Percentiles rank a stretch among this genome's conserved stretches.
phyloP scores from a whole-genome alignment of 2,797 vertebrate species.

The Lophius americanus region DNA sequence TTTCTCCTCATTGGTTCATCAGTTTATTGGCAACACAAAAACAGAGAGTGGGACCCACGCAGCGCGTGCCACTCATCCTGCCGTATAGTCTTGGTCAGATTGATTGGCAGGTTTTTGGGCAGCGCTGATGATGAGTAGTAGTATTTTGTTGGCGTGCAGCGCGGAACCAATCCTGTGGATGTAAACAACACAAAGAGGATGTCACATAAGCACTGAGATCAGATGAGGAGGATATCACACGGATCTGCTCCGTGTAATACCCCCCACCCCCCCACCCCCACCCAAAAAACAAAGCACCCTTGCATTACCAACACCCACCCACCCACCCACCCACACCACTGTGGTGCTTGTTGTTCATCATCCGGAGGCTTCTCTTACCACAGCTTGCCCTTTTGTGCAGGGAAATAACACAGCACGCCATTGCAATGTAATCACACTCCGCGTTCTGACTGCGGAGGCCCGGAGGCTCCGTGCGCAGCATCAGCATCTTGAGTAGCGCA shows the following conservation, averaged over 20 bases:
- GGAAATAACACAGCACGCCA: conserved; percentile 42
- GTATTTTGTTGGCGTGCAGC: conserved; percentile 91
- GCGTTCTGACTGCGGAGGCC: conserved; percentile 63
- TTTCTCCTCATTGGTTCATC: conserved; percentile 16
- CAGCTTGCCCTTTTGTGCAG: conserved; percentile 50
- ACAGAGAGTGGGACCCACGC: conserved; percentile 82
- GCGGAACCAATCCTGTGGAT: conserved; percentile 87
- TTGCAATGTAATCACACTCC: conserved; percentile 53
- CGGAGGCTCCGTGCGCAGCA: conserved; percentile 66
- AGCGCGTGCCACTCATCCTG: conserved; percentile 95
- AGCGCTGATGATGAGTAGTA: conserved; percentile 92
- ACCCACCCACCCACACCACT: conserved; percentile 63
- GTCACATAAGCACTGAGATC: conserved; percentile 49
- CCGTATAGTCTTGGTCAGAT: conserved; percentile 91
- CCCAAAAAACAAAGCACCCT: conserved; percentile 25
- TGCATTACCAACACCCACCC: conserved; percentile 39
- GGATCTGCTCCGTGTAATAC: conserved; percentile 28
- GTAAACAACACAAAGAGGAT: conserved; percentile 69
- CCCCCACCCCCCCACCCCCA: conserved; percentile 24
- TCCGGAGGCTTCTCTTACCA: conserved; percentile 60
- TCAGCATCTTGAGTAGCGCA: conserved; percentile 83
- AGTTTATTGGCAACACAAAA: neutral
- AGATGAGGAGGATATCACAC: conserved; percentile 56
- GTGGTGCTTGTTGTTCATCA: conserved; percentile 59
- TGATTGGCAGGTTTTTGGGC: conserved; percentile 88